A percentile compares a stretch with the other conserved stretches of the same genome.
Evolutionary conservation across 1,140 invertebrate species (phyloP).

Genomic region (Scaptomyza hsui): DNA sequence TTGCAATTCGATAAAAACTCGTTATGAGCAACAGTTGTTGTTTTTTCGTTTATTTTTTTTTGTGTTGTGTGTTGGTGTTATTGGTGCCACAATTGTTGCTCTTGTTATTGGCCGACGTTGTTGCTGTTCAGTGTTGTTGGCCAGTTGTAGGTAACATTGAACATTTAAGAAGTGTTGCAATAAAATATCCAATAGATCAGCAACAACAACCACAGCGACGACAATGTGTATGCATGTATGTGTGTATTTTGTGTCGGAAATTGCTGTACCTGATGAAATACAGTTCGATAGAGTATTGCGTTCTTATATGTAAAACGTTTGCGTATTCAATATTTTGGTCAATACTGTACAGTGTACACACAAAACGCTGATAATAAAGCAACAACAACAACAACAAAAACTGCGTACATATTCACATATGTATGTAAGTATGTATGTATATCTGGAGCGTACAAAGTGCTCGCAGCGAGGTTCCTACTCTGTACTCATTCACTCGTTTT

Average conservation of each 20-base stretch:
- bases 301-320: conserved; percentile 22
- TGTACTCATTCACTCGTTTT: conserved; percentile 40
- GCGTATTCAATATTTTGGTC: conserved; percentile 41
- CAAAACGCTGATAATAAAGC: conserved; percentile 37
- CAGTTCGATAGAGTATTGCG: conserved; percentile 33
- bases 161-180: conserved; percentile 81
- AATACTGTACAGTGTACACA: conserved; percentile 43
- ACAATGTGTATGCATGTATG: conserved; percentile 49
- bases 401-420: conserved; percentile 8
- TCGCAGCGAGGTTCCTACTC: conserved; percentile 36
- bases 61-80: conserved; percentile 55
- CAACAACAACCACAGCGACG: conserved; percentile 62
- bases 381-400: conserved; percentile 12
- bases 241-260: conserved; percentile 20
- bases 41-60: conserved; percentile 63
- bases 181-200: conserved; percentile 76
- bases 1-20: conserved; percentile 82
- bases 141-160: conserved; percentile 77
- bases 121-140: conserved; percentile 50
- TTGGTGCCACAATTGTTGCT: conserved; percentile 82
- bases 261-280: conserved; percentile 59
- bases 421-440: conserved; percentile 2
- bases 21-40: conserved; percentile 78
- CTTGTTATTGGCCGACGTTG: conserved; percentile 72
- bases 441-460: conserved; percentile 43